phyloP scores from a whole-genome alignment of 1,140 invertebrate species.

The Drosophila pandora region DNA sequence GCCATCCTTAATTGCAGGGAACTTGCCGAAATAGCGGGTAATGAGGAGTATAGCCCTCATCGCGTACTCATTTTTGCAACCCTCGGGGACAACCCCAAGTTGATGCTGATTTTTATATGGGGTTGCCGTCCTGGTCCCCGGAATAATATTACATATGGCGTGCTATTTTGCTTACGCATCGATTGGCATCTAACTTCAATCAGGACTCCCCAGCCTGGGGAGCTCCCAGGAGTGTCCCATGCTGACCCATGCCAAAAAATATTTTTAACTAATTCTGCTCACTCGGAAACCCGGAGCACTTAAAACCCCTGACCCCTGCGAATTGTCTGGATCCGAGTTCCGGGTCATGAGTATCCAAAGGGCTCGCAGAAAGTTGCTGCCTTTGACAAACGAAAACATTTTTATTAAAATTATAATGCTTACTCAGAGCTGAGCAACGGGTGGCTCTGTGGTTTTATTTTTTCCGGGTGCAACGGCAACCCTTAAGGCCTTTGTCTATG shows the following conservation, averaged over 20 bases:
- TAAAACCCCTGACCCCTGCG: conserved; percentile 22
- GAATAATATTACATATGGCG: conserved; percentile 62
- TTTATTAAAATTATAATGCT: conserved; percentile 77
- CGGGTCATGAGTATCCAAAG: conserved; percentile 43
- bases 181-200: conserved; percentile 66
- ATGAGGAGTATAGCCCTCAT: conserved; percentile 15
- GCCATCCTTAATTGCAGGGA: conserved; percentile 65
- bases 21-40: conserved; percentile 52
- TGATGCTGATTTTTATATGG: conserved; percentile 11
- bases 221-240: conserved; percentile 22
- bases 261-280: conserved; percentile 50
- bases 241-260: conserved; percentile 36
- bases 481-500: conserved; percentile 50
- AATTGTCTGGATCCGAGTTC: conserved; percentile 14
- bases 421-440: conserved; percentile 32
- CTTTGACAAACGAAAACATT: conserved; percentile 61
- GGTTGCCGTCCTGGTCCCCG: conserved; percentile 7
- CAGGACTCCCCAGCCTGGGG: conserved; percentile 10
- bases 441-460: conserved; percentile 25
- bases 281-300: conserved; percentile 46
- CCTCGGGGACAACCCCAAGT: conserved; percentile 38
- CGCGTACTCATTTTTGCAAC: conserved; percentile 35
- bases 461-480: conserved; percentile 22
- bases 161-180: conserved; percentile 69
- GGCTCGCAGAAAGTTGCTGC: conserved; percentile 52